Evolutionary conservation across 2,113 vertebrate genomes (phyloP).

Genomic region (Ailurus styani): DNA sequence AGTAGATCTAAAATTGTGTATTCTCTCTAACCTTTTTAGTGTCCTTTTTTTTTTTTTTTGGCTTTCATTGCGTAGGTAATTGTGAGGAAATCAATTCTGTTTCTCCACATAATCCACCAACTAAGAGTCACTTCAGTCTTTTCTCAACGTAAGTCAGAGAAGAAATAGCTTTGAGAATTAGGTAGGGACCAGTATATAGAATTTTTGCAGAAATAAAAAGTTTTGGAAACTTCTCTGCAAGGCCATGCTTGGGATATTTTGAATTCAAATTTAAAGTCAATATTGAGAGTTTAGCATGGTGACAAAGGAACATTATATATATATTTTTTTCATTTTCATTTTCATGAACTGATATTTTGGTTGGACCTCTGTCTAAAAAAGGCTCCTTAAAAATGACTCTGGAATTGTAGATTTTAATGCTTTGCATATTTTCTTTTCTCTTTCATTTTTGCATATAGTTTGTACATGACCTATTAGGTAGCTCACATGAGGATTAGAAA

Average conservation of each 20-base stretch:
- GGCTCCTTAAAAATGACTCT: not conserved
- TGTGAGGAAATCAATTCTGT: not conserved
- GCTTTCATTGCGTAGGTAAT: not conserved
- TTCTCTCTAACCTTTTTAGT: not conserved
- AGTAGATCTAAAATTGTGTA: not conserved
- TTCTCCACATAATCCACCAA: not conserved
- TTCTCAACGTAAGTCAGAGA: not conserved
- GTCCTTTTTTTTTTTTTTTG: not conserved
- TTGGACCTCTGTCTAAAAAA: not conserved
- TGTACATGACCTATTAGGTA: not conserved
- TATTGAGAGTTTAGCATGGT: not conserved
- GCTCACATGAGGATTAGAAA: not conserved
- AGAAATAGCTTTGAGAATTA: not conserved
- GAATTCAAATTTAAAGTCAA: constrained; percentile 17
- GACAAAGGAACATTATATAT: not conserved
- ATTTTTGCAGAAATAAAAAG: not conserved
- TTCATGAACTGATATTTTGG: not conserved
- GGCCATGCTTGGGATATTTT: not conserved
- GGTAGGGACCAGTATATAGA: not conserved
- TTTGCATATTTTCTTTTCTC: not conserved
- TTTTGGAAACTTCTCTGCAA: not conserved
- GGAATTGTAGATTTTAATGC: not conserved
- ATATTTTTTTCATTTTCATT: not conserved
- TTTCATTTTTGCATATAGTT: not conserved
- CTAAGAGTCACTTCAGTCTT: not conserved